Base-by-base conservation (phyloP, 2,888 invertebrate genomes). In the Corythucha ciliata region DNA sequence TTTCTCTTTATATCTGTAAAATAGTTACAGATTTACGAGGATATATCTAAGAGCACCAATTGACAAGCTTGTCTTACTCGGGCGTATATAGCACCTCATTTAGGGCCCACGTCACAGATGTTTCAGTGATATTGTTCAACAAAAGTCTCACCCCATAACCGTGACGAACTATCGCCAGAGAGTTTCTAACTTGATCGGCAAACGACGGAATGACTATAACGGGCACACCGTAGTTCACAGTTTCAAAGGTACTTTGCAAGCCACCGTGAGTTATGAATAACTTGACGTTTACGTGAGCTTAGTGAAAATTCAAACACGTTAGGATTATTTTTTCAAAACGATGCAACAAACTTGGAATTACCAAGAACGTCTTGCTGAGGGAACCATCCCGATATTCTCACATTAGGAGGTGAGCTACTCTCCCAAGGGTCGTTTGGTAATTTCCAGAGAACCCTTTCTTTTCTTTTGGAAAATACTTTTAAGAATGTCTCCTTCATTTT, bases 391-490 rank as follows among this genome's bases (percentile, higher is more conserved):
- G 79, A 78, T 0, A 84, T 72, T 66, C 78, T 78, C 0, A 87
- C 81, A 63, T 87, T 87, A 8, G 79, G 75, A 72, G 83, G 76
- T 57, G 79, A 78, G 32, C 69, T 71, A 1, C 75, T 78, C 61
- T 86, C 87, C 69, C 83, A 87, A n/a, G n/a, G n/a, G n/a, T n/a
- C n/a, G n/a, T n/a, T n/a, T n/a, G n/a, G n/a, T n/a, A n/a, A n/a
- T 66, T 88, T 88, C 87, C 87, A 88, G 0, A 89, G 68, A 16
- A 89, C 83, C 58, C 83, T 75, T 64, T 85, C 85, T 0, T 86
- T 85, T 29, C 88, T 68, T 22, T 80, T 77, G 1, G 80, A 77
- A 61, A 89, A 78, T 0, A 84, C 85, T 29, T 78, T 75, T 14
- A 86, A 74, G 46, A 89, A 74, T 62, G 82, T 71, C 26, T 75